These are phyloP conservation scores for Nasonia longicornis DNA, from an alignment of 1,140 invertebrate genomes.

Conservation along the genomic window DNA sequence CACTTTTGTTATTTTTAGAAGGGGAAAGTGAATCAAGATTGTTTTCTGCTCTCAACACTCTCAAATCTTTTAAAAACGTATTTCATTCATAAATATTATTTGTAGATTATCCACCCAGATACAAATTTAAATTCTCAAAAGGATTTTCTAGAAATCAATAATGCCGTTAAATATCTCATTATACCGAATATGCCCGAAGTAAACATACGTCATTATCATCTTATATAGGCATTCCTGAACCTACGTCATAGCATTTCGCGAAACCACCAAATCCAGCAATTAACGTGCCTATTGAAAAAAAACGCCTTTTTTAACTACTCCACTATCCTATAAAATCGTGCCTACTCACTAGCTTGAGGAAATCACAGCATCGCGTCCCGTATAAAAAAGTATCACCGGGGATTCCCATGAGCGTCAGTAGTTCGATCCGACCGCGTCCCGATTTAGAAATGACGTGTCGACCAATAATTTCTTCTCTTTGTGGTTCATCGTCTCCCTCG, in stretches of 20 bases:
- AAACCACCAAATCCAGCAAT: too few relatives aligned
- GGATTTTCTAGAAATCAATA: neutral
- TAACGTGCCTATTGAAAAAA: too few relatives aligned
- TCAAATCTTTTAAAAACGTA: too few relatives aligned
- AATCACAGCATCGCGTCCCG: neutral
- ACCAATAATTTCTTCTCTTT: neutral
- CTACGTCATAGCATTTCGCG: too few relatives aligned
- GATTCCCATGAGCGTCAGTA: conserved; percentile 17
- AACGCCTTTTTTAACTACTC: neutral
- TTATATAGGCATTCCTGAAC: too few relatives aligned
- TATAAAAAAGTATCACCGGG: conserved; percentile 17
- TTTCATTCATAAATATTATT: too few relatives aligned
- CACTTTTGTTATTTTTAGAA: neutral
- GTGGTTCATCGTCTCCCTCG: neutral
- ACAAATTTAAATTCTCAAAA: neutral
- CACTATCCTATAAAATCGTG: neutral
- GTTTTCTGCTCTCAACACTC: neutral
- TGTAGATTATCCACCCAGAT: too few relatives aligned
- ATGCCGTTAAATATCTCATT: too few relatives aligned
- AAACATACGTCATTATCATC: too few relatives aligned
- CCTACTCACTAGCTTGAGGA: neutral
- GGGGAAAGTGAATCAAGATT: neutral
- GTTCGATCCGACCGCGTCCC: neutral
- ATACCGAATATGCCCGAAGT: too few relatives aligned
- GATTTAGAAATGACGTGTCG: conserved; percentile 21